These are phyloP conservation scores for Ispidina lecontei DNA, from an alignment of 2,797 vertebrate species.

Conservation along the genomic window DNA sequence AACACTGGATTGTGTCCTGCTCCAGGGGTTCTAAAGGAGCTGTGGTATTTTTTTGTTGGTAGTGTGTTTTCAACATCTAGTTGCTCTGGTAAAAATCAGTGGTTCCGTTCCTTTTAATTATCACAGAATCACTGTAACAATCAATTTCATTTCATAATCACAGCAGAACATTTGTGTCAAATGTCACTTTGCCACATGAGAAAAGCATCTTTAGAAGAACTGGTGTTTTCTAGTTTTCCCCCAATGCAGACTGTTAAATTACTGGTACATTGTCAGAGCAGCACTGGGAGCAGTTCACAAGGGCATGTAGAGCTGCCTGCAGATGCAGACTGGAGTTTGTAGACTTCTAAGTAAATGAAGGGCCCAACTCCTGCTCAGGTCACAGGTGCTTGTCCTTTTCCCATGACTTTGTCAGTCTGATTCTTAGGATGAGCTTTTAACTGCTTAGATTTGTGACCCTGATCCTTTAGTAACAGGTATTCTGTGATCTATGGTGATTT, in stretches of 20 bases:
- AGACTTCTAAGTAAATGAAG: neutral
- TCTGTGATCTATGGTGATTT: neutral
- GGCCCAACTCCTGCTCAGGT: neutral
- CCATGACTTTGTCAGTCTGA: neutral
- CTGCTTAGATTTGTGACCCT: neutral
- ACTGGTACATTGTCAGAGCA: neutral
- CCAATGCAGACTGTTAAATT: neutral
- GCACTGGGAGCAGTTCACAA: neutral
- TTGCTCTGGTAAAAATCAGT: neutral
- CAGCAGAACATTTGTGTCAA: neutral
- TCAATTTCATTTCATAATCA: too few species aligned
- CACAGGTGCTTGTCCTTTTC: neutral
- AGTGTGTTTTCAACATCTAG: neutral
- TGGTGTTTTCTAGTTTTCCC: neutral
- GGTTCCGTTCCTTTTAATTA: neutral
- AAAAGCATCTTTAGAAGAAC: neutral
- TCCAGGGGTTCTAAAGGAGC: neutral
- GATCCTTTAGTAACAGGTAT: fast-evolving
- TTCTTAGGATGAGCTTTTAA: neutral
- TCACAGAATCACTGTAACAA: too few species aligned
- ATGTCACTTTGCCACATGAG: neutral
- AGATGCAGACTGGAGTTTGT: neutral
- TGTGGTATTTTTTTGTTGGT: neutral
- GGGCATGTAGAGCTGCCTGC: fast-evolving
- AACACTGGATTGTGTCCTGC: neutral